Evolutionary conservation across 2,113 vertebrate species (phyloP).

Genomic region (Coptodon bakossiorum): DNA sequence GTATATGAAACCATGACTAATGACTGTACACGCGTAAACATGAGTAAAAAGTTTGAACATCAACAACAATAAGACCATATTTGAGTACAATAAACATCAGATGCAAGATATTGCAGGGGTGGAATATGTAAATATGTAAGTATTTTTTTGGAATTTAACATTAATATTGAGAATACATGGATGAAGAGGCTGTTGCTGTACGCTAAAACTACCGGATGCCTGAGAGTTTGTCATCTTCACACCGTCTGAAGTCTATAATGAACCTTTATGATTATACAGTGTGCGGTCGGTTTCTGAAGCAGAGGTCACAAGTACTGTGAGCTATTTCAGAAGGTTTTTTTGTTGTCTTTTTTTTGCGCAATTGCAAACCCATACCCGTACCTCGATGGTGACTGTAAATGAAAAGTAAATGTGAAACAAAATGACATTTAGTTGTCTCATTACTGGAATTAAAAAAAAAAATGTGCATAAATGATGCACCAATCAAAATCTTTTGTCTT

Average conservation of each 20-base stretch:
- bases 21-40: conserved; percentile 64
- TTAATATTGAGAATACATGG: conserved; percentile 6
- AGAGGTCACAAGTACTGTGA: background rate
- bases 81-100: conserved; percentile 28
- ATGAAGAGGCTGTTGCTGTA: background rate
- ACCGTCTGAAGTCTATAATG: background rate
- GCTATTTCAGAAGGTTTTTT: background rate
- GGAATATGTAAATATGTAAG: conserved; percentile 23
- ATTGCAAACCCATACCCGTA: background rate
- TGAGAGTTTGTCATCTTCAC: background rate
- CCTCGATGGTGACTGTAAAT: conserved; percentile 12
- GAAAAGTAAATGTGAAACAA: conserved; percentile 20
- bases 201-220: background rate
- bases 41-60: conserved; percentile 49
- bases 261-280: conserved; percentile 24
- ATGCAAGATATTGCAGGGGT: background rate
- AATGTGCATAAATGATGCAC: background rate
- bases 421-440: conserved; percentile 1
- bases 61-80: conserved; percentile 53
- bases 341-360: background rate
- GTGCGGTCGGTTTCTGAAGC: conserved; percentile 8
- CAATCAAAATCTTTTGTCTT: background rate
- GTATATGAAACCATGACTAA: conserved; percentile 74
- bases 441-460: background rate
- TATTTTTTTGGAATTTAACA: conserved; percentile 6